These are phyloP conservation scores for Cryptus viduatorius DNA, from an alignment of 2,888 invertebrate species.

Conservation along the genomic window DNA sequence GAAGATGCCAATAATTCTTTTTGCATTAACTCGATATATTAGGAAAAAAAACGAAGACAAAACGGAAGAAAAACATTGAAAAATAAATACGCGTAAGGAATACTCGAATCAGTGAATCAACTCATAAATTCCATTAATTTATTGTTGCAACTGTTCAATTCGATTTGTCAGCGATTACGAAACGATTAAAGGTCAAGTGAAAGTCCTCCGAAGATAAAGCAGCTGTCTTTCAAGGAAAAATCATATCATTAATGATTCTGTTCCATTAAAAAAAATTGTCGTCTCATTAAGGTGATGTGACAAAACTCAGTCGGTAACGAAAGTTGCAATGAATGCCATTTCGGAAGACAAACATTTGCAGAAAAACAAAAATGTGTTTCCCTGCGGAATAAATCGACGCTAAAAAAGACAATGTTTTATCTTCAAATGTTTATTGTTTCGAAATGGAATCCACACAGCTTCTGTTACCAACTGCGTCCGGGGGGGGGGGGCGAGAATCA, in stretches of 20 bases:
- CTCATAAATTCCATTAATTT: neutral
- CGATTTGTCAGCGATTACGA: neutral
- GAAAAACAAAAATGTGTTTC: too few species aligned
- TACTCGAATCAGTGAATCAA: neutral
- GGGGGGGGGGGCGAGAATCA: too few species aligned
- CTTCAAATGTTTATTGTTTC: too few species aligned
- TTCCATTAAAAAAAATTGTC: neutral
- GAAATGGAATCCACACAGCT: too few species aligned
- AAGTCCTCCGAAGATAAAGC: neutral
- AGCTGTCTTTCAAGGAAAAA: neutral
- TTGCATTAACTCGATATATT: neutral
- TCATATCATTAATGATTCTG: neutral
- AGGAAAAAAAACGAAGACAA: neutral
- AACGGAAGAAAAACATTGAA: neutral
- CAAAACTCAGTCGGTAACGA: too few species aligned
- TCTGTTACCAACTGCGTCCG: too few species aligned
- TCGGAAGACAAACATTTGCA: too few species aligned
- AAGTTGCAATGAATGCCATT: too few species aligned
- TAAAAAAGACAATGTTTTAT: too few species aligned
- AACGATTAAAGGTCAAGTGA: neutral
- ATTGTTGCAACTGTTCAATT: neutral
- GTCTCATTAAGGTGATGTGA: neutral
- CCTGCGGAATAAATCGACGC: too few species aligned
- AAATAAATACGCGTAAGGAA: neutral
- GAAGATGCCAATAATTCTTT: conserved; percentile 4